phyloP scores from a whole-genome alignment of 2,888 invertebrate species.

The Melangyna quadrimaculata region DNA sequence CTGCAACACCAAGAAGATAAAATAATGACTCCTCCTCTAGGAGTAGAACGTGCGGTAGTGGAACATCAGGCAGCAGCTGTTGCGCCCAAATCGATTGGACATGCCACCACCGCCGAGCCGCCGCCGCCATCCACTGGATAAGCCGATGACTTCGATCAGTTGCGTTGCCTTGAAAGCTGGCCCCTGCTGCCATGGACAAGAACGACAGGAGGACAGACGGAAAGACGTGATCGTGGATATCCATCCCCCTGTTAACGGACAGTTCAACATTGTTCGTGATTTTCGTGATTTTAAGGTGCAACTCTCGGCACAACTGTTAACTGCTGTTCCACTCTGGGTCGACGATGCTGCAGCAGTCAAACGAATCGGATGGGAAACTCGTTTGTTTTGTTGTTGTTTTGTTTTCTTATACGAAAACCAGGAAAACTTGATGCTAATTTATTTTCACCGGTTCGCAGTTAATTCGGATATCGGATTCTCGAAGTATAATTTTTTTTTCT shows the following conservation, averaged over 20 bases:
- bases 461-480: constrained; percentile 29
- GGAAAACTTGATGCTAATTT: constrained; percentile 63
- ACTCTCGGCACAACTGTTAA: constrained; percentile 62
- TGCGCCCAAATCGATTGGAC: constrained; percentile 25
- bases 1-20: constrained; percentile 33
- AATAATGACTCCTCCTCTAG: constrained; percentile 61
- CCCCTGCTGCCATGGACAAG: background rate
- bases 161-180: constrained; percentile 47
- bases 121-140: background rate
- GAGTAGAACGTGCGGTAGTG: constrained; percentile 35
- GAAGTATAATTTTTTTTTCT: background rate
- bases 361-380: constrained; percentile 31
- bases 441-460: constrained; percentile 62
- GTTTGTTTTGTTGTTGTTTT: constrained; percentile 23
- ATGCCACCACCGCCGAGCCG: background rate
- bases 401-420: constrained; percentile 18
- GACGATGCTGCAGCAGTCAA: background rate
- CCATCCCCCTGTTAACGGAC: constrained; percentile 51
- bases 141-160: constrained; percentile 17
- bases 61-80: constrained; percentile 21
- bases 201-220: constrained; percentile 20
- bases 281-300: constrained; percentile 39
- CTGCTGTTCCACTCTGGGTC: constrained; percentile 20
- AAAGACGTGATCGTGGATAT: constrained; percentile 20
- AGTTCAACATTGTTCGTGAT: constrained; percentile 60